Evolutionary conservation across 2,113 vertebrate genomes (phyloP), one percentile per base, ranked within the genome.

Genomic region (Gymnarchus niloticus): DNA sequence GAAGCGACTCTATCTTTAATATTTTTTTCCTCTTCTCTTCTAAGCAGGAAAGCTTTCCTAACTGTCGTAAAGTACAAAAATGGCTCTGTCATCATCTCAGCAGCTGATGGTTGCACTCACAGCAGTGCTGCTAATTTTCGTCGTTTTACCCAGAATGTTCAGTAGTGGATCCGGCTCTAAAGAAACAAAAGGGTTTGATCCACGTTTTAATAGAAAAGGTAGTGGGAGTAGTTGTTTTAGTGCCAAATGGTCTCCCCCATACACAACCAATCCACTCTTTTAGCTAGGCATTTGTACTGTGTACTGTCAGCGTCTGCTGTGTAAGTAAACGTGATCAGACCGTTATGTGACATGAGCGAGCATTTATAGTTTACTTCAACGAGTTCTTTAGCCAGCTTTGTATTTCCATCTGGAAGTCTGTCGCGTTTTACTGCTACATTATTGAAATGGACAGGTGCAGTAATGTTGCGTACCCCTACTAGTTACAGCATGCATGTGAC

Each of bases 81-180:
- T 95, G 94, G 93, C 89, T n/a, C 2, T 95, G 65, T 93, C 94
- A 3, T 89, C 84, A 8, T 83, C 89, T 6, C 95, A 95, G 81
- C 95, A 95, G 88, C 90, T 92, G 83, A 89, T 92, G 37, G 85
- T 95, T 8, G 95, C 93, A 0, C 93, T 94, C 85, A 92, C 93
- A 23, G 92, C 89, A 37, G 91, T 92, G 87, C 88, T 96, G 0
- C 94, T 94, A 59, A 89, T 91, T 6, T 93, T 96, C 56, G 86
- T 95, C 8, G 91, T 94, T 28, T 87, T 95, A 86, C 95, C 95
- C 54, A 91, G 93, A 88, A 86, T 96, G 87, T 92, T 95, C 41
- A 92, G 92, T 1, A 89, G 85, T 10, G 93, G 94, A 0, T 56
- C 61, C 1, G 89, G 91, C 12, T 23, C 87, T 1, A 93, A 91